Base-by-base conservation (phyloP, 1,140 invertebrate genomes). In the Pogonomyrmex californicus region DNA sequence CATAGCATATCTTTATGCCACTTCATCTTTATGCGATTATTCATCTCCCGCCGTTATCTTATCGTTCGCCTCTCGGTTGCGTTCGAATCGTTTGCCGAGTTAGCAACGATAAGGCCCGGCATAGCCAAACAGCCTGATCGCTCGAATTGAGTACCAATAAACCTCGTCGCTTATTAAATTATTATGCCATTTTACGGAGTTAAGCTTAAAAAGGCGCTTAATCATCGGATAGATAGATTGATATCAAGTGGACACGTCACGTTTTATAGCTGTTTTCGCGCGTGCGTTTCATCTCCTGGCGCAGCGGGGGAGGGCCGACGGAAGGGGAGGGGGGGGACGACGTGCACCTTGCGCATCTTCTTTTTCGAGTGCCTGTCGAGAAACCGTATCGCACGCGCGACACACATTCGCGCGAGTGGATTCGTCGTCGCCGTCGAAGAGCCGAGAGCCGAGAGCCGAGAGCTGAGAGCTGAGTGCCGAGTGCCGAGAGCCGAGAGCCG, bases 21-120 rank as follows among this genome's bases (percentile, higher is more conserved):
- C 63, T 68, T 41, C n/a, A 68, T 81, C 36, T 68, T 41, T 17
- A n/a, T 0, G 33, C 9, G 71, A 47, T 47, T 63, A 66, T 41
- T 58, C 60, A 78, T 78, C 73, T 56, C 14, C 23, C 51, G 58
- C 14, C 33, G 58, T 41, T 89, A 89, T 90, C 88, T 90, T 90
- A 90, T 90, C 89, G 76, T 23, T 33, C 44, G 56, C 75, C 85
- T 77, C 56, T 87, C 58, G 66, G 30, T 36, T 63, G 38, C 54
- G n/a, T 47, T 68, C 51, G 0, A 78, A 89, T 49, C 70, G 54
- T 85, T 87, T 85, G 60, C 17, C 12, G 12, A 85, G 73, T 44
- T 87, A 17, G 65, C 75, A 36, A 33, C 51, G 86, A 90, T 89
- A 90, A 90, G 70, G 47, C 47, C 82, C 54, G 23, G 49, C 68